Evolutionary conservation across 2,888 invertebrate genomes (phyloP), one percentile per base, ranked within the genome.

Genomic region (Noctua fimbriata): DNA sequence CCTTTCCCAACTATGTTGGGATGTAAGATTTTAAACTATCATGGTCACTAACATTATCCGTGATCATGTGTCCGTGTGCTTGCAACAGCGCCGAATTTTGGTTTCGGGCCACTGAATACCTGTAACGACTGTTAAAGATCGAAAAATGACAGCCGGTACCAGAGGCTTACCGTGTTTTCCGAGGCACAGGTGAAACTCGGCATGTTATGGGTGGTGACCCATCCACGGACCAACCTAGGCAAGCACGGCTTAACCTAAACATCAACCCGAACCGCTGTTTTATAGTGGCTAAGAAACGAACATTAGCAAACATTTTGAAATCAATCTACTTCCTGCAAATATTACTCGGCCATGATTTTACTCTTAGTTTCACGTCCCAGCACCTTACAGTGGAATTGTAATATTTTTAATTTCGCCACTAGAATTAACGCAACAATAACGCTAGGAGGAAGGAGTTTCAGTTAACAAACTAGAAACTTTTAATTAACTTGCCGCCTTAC

Each of bases 401-500:
- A 60, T 44, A 70, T 79, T 69, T 66, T 65, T 67, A 73, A 76
- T 69, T 79, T 69, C 32, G 10, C 60, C 55, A 63, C 74, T 78
- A 77, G 7, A 77, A 81, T 81, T 63, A 83, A 78, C 73, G 78
- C 85, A 83, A 87, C 86, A 87, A 88, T 87, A 82, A 81, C 76
- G 78, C 44, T 66, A 75, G 77, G 69, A 78, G 73, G 82, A 82
- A 85, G 73, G 79, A 88, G 89, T 85, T 91, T 84, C 79, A 84
- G 78, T 87, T 88, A 81, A 80, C 81, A 79, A 86, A 91, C 86
- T 90, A 88, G 73, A 83, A 91, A 91, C 82, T 91, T 90, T 89
- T 91, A 91, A 91, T 91, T 90, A 91, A 90, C 89, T 91, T 85
- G 73, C 80, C 69, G 83, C 81, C 85, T 88, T 89, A 88, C 88